Conservation (phyloP, 1,140 invertebrate species). For the Wiebesia pumilae region DNA sequence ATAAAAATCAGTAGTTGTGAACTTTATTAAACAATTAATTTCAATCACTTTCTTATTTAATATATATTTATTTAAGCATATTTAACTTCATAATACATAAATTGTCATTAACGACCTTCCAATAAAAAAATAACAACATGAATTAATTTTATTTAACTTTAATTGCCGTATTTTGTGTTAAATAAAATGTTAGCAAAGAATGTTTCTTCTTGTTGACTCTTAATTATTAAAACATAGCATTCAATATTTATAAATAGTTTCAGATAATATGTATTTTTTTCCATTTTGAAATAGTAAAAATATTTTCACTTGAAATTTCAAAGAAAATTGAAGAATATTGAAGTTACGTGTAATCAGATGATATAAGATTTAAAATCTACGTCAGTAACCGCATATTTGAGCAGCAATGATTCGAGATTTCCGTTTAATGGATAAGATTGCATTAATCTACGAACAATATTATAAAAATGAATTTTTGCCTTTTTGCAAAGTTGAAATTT, state of each 20-base stretch:
- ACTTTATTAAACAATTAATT: not conserved
- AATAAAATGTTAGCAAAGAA: too few relatives aligned
- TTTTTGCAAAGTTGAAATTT: not conserved
- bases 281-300: not conserved
- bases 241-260: not conserved
- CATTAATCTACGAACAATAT: not conserved
- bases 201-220: too few relatives aligned
- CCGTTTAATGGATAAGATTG: not conserved
- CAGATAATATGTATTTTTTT: not conserved
- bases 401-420: not conserved
- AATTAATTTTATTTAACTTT: too few relatives aligned
- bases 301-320: not conserved
- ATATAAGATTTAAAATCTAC: not conserved
- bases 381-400: not conserved
- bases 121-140: too few relatives aligned
- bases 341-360: not conserved
- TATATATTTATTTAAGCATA: too few relatives aligned
- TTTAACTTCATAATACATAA: too few relatives aligned
- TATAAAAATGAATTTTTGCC: not conserved
- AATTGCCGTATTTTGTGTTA: too few relatives aligned
- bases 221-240: not conserved
- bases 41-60: not conserved
- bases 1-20: too few relatives aligned
- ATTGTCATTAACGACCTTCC: too few relatives aligned
- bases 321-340: not conserved